Evolutionary conservation across 2,888 invertebrate genomes (phyloP).

Genomic region (Galeruca laticollis): DNA sequence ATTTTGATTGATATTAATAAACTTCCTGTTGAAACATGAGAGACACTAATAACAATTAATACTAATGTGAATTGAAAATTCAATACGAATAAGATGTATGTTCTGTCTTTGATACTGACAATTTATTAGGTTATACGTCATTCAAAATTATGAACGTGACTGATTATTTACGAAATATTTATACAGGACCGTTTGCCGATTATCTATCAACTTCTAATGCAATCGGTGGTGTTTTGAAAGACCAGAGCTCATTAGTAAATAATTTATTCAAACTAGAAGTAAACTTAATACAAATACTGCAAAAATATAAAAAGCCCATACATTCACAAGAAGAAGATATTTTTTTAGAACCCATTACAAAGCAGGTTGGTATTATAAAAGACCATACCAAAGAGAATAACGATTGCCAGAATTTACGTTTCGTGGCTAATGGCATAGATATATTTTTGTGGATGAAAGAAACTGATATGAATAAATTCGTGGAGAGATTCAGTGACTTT

Average conservation of each 20-base stretch:
- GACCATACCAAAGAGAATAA: slow-evolving; percentile 34
- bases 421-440: slow-evolving; percentile 40
- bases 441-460: slow-evolving; percentile 48
- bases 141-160: slow-evolving; percentile 50
- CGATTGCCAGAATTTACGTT: slow-evolving; percentile 36
- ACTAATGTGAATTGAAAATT: too few relatives aligned
- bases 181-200: slow-evolving; percentile 75
- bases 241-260: slow-evolving; percentile 81
- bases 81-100: neutral
- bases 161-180: slow-evolving; percentile 45
- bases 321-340: slow-evolving; percentile 40
- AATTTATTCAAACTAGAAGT: slow-evolving; percentile 75
- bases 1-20: neutral
- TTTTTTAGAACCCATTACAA: slow-evolving; percentile 43
- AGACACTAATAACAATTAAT: too few relatives aligned
- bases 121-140: neutral
- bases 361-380: slow-evolving; percentile 41
- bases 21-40: neutral
- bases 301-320: slow-evolving; percentile 47
- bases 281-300: slow-evolving; percentile 41
- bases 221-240: slow-evolving; percentile 83
- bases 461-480: slow-evolving; percentile 38
- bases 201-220: slow-evolving; percentile 79
- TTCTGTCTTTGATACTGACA: neutral
- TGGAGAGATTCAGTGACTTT: slow-evolving; percentile 34